Evolutionary conservation across 2,113 vertebrate species (phyloP).

Genomic region (Phrynosoma blainvillii): DNA sequence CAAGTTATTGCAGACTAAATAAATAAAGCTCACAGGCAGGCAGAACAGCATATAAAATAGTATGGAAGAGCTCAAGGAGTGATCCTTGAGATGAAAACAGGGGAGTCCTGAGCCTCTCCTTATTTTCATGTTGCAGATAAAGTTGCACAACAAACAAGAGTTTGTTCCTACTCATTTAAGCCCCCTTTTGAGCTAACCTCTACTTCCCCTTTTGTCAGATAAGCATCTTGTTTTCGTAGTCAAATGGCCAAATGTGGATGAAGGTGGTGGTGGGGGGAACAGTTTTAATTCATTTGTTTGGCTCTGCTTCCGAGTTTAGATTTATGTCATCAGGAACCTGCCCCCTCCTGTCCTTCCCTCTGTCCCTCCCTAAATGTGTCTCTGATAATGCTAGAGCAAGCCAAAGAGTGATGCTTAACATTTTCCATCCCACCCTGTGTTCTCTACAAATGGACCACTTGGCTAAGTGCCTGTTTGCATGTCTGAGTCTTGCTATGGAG

Average conservation of each 20-base stretch:
- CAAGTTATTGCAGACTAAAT: neutral
- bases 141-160: neutral
- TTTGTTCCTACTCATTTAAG: neutral
- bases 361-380: neutral
- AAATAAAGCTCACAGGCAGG: neutral
- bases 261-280: neutral
- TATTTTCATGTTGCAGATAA: neutral
- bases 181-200: neutral
- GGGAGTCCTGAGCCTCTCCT: too few species aligned
- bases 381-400: neutral
- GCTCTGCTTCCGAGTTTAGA: constrained; percentile 11
- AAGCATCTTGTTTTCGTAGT: constrained; percentile 31
- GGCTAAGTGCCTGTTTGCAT: neutral
- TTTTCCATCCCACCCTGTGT: fast-evolving
- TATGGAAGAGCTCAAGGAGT: neutral
- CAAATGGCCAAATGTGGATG: neutral
- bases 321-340: neutral
- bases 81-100: neutral
- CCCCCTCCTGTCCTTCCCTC: neutral
- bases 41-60: neutral
- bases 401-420: neutral
- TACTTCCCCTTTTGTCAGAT: constrained; percentile 8
- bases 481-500: neutral
- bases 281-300: neutral
- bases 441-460: fast-evolving